Evolutionary conservation across 2,113 vertebrate genomes (phyloP), one percentile per base, ranked within the genome.

Genomic region (Lanius collurio): DNA sequence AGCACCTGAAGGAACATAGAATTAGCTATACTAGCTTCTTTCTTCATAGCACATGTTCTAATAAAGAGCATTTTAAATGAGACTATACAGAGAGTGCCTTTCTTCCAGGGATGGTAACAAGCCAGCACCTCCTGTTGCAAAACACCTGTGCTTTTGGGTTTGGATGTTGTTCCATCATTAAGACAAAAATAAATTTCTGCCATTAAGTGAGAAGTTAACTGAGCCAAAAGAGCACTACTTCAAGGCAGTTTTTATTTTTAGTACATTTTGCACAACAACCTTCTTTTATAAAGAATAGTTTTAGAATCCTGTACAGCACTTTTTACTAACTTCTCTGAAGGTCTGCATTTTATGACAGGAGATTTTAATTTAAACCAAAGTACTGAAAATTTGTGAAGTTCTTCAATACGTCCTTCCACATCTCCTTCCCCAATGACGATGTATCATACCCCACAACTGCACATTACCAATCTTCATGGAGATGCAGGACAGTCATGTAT

Each of bases 401-500:
- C 30, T 94, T 62, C 1, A 5, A 1, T 71, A 24, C 16, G 41
- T 42, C 30, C 63, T 77, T 69, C 69, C 55, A 49, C 37, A 49
- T 17, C 19, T 90, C 9, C 46, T 65, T 81, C n/a, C 21, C 17
- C 27, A 44, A 10, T 37, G 49, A 11, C 8, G 15, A 18, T 19
- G 5, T 50, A 12, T 42, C 13, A 39, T 23, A 41, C 8, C 26
- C 44, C 11, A 21, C 63, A 70, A 22, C 42, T 41, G 47, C 62
- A 49, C 0, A 1, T 63, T n/a, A 20, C 28, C 31, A 46, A 28
- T 46, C 35, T 33, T 62, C 42, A 62, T 20, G 56, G 49, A 49
- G 31, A 33, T 18, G 17, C 7, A 42, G 14, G 68, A 37, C 24
- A 22, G 23, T 15, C 42, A 3, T 1, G 0, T 20, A 7, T 42